Evolutionary conservation across 1,140 invertebrate species (phyloP).

Genomic region (Whitmania pigra): DNA sequence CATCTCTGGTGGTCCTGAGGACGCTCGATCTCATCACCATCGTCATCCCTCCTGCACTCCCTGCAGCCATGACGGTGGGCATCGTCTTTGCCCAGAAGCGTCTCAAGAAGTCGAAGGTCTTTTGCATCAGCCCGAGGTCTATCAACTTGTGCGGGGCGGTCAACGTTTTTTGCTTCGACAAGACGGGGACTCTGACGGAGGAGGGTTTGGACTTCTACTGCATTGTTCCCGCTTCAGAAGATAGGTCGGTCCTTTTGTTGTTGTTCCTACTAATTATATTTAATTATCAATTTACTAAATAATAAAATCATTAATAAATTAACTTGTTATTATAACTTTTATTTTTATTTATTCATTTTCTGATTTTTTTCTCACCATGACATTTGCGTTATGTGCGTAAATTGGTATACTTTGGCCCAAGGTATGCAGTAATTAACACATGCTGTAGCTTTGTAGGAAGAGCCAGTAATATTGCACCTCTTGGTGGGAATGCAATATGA

Average conservation of each 20-base stretch:
- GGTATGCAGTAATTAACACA: too few relatives aligned
- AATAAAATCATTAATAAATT: too few relatives aligned
- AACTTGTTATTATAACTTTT: too few relatives aligned
- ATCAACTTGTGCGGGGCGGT: constrained; percentile 85
- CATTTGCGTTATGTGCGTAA: too few relatives aligned
- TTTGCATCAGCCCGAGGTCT: constrained; percentile 73
- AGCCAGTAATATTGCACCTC: too few relatives aligned
- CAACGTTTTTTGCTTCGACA: constrained; percentile 88
- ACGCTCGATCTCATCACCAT: constrained; percentile 85
- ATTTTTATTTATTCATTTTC: too few relatives aligned
- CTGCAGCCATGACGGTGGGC: constrained; percentile 85
- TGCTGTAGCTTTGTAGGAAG: too few relatives aligned
- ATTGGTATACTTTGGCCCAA: too few relatives aligned
- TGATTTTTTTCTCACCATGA: too few relatives aligned
- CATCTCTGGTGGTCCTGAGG: constrained; percentile 53
- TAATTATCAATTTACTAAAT: too few relatives aligned
- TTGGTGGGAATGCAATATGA: too few relatives aligned
- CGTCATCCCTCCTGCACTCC: constrained; percentile 80
- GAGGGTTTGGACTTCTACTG: constrained; percentile 48
- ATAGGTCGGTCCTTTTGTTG: background rate
- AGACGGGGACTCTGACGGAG: constrained; percentile 82
- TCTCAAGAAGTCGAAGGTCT: constrained; percentile 64
- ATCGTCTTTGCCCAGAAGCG: constrained; percentile 68
- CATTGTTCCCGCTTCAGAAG: background rate
- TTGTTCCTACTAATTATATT: too few relatives aligned